Evolutionary conservation across 1,140 invertebrate genomes (phyloP), one percentile per base, ranked within the genome.

Genomic region (Prorops nasuta): DNA sequence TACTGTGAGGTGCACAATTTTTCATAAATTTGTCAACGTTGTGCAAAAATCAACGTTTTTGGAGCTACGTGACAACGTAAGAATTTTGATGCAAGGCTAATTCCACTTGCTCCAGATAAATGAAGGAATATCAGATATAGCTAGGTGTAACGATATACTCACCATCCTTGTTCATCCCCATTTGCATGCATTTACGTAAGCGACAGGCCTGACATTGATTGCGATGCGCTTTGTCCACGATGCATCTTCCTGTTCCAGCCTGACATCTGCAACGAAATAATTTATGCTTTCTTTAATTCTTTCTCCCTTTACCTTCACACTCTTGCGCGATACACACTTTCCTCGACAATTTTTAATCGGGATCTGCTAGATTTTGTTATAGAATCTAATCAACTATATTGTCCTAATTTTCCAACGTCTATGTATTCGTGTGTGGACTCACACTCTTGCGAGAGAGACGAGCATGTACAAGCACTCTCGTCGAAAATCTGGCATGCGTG

Each of bases 111-210:
- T n/a, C n/a, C n/a, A n/a, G n/a, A n/a, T n/a, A n/a, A n/a, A n/a
- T n/a, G n/a, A n/a, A n/a, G n/a, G n/a, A n/a, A n/a, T n/a, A n/a
- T n/a, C n/a, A n/a, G n/a, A n/a, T n/a, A n/a, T n/a, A n/a, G n/a
- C n/a, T n/a, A n/a, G n/a, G n/a, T n/a, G n/a, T n/a, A n/a, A n/a
- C n/a, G n/a, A n/a, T 47, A 32, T 61, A 83, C 91, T 89, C 79
- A 98, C 96, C 96, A 79, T 99, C 96, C 84, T 98, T 99, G 75
- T 99, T 99, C 97, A 99, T 99, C 45, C 97, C 97, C 92, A 98
- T 98, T 50, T 92, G 85, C 32, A 99, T 82, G 75, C 97, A 99
- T 79, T 98, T 99, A 79, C 98, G 98, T 32, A 99, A 83, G 20
- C 97, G 79, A 74, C 97, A 99, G 1, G 96, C 96, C 73, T 98